Percentiles rank a stretch among this genome's conserved stretches.
Conservation (phyloP, 2,797 vertebrate genomes). For the Sebastes iracundus region DNA sequence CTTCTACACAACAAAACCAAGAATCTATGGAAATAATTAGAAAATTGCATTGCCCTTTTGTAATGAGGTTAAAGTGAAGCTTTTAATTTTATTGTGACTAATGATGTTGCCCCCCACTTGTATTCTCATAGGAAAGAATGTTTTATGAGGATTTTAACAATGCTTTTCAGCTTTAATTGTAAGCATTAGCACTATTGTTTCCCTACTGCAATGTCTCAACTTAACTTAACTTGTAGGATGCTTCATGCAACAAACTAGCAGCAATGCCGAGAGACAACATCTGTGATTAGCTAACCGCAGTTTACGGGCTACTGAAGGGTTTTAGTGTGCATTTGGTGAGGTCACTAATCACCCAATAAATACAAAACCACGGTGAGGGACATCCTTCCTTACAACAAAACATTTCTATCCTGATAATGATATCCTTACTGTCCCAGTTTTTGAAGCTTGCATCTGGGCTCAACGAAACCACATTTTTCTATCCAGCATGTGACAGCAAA, state of each 20-base stretch:
- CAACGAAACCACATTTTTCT: conserved; percentile 4
- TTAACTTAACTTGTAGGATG: background rate
- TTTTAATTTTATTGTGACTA: background rate
- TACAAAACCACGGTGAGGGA: background rate
- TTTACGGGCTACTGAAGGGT: background rate
- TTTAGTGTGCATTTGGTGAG: background rate
- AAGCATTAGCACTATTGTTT: background rate
- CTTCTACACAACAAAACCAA: background rate
- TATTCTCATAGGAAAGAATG: background rate
- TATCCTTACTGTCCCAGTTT: background rate
- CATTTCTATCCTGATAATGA: background rate
- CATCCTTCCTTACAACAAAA: background rate
- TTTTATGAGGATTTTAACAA: background rate
- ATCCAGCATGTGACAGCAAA: background rate
- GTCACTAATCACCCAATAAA: background rate
- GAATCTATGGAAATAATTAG: background rate
- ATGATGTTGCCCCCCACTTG: background rate
- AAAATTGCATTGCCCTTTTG: background rate
- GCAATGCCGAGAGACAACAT: background rate
- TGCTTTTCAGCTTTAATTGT: background rate
- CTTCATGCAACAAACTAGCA: background rate
- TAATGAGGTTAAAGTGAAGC: background rate
- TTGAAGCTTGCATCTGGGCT: background rate
- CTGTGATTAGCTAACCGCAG: background rate
- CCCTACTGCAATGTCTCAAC: background rate